Base-by-base conservation (phyloP, 1,140 invertebrate genomes). In the Meteorus sp. region DNA sequence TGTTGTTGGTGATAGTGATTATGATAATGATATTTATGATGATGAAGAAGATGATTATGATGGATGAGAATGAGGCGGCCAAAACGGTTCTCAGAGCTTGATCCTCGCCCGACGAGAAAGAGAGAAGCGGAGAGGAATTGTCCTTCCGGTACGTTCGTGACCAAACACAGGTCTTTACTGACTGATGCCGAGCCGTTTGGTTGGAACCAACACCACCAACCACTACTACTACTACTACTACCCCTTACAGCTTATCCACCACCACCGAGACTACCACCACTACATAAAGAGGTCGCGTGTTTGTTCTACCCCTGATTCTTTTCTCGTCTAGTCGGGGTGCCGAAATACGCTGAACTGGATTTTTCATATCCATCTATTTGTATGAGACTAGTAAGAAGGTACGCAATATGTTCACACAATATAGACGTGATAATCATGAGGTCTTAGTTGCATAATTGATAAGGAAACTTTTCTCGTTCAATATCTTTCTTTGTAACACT, bases 91-190 rank as follows among this genome's bases (percentile, higher is more conserved):
- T 66, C 68, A 64, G 67, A 63, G 69, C 62, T 33, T 35, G 45
- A 17, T 39, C 11, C 35, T 6, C 15, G 58, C 56, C 56, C 47
- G 44, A 63, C 56, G 41, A 45, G 31, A 39, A 23, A 56, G 23
- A 23, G 13, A 29, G 51, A 31, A 44, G 58, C 56, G 39, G 56
- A 50, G n/a, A n/a, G n/a, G n/a, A n/a, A n/a, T n/a, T n/a, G n/a
- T n/a, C n/a, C 56, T 62, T 48, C 22, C 47, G 35, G 57, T 70
- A 65, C 51, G 71, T 65, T 70, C 66, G 43, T 61, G 53, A 58
- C 68, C 63, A 62, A 62, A 61, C 68, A 44, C 59, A 65, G 66
- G 70, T 65, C 69, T 71, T 67, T 59, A 74, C 75, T 73, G 64
- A 70, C 59, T 57, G 60, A 15, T 52, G 29, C 25, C 56, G 56